Percentiles rank a stretch among this genome's conserved stretches.
Conservation (phyloP, 2,113 vertebrate species). For the Canis aureus region DNA sequence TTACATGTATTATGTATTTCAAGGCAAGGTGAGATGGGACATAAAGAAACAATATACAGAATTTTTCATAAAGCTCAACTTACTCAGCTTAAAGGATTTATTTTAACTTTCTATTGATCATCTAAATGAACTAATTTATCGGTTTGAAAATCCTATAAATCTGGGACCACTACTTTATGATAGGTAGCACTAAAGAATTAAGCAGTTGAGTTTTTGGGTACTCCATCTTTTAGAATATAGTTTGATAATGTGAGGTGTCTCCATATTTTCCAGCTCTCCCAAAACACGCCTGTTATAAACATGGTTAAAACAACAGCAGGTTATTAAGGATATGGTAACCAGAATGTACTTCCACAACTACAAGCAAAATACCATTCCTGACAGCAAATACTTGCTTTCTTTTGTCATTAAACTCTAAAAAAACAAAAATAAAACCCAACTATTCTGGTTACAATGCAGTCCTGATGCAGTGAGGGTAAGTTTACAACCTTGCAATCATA, state of each 20-base stretch:
- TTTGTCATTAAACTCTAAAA: slow-evolving; percentile 30
- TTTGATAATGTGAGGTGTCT: not conserved
- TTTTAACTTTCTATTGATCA: not conserved
- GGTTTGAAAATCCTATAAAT: slow-evolving; percentile 38
- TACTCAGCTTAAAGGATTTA: not conserved
- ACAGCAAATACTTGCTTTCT: slow-evolving; percentile 26
- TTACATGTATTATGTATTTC: not conserved
- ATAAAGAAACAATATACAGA: not conserved
- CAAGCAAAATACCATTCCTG: not conserved
- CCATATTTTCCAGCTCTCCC: not conserved
- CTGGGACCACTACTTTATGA: not conserved
- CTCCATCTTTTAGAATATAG: slow-evolving; percentile 8
- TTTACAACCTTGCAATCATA: slow-evolving; percentile 23
- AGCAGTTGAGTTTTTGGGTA: not conserved
- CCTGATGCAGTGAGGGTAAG: not conserved
- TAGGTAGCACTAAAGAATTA: slow-evolving; percentile 1
- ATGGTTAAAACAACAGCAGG: not conserved
- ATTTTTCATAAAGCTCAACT: slow-evolving; percentile 43
- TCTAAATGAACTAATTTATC: not conserved
- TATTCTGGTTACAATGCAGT: not conserved
- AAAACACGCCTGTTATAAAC: slow-evolving; percentile 16
- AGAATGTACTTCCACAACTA: slow-evolving; percentile 38
- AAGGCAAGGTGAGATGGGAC: slow-evolving; percentile 5
- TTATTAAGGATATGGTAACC: slow-evolving; percentile 57
- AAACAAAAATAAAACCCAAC: not conserved